A percentile compares a stretch with the other conserved stretches of the same genome.
Evolutionary conservation across 92 coral and sea anemone genomes (phyloP).

Genomic region (Paramuricea clavata): DNA sequence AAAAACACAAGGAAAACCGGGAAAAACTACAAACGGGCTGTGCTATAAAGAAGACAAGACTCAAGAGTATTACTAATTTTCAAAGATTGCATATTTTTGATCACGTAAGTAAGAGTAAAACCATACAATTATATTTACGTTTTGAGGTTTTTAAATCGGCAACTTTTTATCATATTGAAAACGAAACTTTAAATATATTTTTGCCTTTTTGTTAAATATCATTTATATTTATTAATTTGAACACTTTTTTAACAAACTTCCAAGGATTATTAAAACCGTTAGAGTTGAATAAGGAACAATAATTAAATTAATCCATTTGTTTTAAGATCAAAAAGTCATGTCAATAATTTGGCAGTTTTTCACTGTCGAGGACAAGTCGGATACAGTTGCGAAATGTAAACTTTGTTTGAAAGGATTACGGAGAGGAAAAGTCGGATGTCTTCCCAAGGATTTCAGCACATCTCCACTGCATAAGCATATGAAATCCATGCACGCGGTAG

Average conservation of each 20-base stretch:
- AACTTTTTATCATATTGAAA: background rate
- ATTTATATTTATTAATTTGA: too few species aligned
- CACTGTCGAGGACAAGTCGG: constrained; percentile 23
- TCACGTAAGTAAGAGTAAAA: constrained; percentile 4
- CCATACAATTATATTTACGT: constrained; percentile 13
- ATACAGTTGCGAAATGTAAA: constrained; percentile 17
- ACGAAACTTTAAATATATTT: background rate
- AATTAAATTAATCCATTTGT: too few species aligned
- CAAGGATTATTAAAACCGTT: too few species aligned
- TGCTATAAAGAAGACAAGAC: constrained; percentile 5
- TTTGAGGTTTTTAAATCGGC: constrained; percentile 1
- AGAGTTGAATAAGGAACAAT: too few species aligned
- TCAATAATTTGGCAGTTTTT: constrained; percentile 45
- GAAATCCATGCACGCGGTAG: constrained; percentile 16
- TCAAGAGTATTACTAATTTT: constrained; percentile 17
- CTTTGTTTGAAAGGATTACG: constrained; percentile 29
- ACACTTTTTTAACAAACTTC: too few species aligned
- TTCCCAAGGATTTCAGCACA: constrained; percentile 43
- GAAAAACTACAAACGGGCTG: background rate
- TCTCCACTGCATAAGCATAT: constrained; percentile 37
- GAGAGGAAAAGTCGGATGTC: constrained; percentile 40
- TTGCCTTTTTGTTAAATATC: too few species aligned
- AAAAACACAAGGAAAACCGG: too few species aligned
- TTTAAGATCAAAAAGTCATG: constrained; percentile 6
- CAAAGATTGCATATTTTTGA: constrained; percentile 25